Percentiles rank a stretch among this genome's conserved stretches.
These are phyloP conservation scores for Dinocampus coccinellae DNA, from an alignment of 2,888 invertebrate genomes.

Conservation along the genomic window DNA sequence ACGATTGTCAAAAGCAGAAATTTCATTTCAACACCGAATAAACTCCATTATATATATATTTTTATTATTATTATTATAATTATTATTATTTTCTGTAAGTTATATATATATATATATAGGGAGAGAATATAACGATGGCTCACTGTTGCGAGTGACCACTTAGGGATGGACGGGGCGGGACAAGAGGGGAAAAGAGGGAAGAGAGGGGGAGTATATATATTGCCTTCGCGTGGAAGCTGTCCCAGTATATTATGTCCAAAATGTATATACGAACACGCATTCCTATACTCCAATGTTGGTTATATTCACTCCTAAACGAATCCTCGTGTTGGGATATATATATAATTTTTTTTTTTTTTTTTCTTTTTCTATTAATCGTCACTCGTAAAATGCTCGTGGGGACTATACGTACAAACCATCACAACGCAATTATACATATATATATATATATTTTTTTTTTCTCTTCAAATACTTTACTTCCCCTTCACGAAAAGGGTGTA, in stretches of 20 bases:
- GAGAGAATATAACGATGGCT: slow-evolving; percentile 16
- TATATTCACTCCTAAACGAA: slow-evolving; percentile 61
- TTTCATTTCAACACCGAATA: slow-evolving; percentile 1
- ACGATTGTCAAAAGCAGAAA: slow-evolving; percentile 15
- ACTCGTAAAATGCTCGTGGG: slow-evolving; percentile 39
- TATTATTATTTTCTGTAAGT: no score
- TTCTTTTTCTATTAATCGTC: slow-evolving; percentile 65
- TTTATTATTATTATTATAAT: no score
- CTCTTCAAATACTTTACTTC: not conserved
- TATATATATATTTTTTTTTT: slow-evolving; percentile 22
- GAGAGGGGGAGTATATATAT: no score
- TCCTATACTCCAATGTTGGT: slow-evolving; percentile 47
- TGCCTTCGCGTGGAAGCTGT: slow-evolving; percentile 61
- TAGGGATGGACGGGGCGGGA: slow-evolving; percentile 50
- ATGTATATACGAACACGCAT: slow-evolving; percentile 48
- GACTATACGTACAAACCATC: not conserved
- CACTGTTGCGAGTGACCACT: slow-evolving; percentile 53
- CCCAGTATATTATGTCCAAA: slow-evolving; percentile 62
- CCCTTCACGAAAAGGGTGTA: slow-evolving; percentile 1
- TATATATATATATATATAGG: slow-evolving; percentile 21
- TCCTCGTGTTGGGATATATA: slow-evolving; percentile 63
- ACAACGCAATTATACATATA: not conserved
- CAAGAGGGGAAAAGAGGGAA: no score
- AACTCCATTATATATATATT: slow-evolving; percentile 15
- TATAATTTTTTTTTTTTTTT: no score